phyloP scores from a whole-genome alignment of 1,140 invertebrate species.

The Holcopasites calliopsidis region DNA sequence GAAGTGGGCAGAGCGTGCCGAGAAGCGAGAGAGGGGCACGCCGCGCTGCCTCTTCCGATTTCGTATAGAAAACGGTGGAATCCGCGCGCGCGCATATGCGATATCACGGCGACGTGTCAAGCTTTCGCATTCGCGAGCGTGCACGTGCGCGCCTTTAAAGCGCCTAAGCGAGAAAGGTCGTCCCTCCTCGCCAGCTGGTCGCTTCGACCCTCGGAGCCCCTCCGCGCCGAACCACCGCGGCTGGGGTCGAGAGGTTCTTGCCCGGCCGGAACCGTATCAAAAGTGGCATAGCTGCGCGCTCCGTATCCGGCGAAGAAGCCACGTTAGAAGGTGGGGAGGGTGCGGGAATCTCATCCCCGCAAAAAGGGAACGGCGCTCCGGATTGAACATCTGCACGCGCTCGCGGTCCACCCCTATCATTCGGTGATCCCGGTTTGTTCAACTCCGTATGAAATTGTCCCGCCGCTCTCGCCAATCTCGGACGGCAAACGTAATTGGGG shows the following conservation, averaged over 20 bases:
- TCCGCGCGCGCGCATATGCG: constrained; percentile 54
- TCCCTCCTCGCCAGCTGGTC: constrained; percentile 49
- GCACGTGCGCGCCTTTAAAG: constrained; percentile 60
- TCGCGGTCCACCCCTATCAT: not conserved
- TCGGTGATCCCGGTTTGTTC: not conserved
- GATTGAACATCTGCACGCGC: constrained; percentile 20
- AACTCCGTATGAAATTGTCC: not conserved
- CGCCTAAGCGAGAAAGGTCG: constrained; percentile 60
- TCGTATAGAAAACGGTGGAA: too few relatives aligned
- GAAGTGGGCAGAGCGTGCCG: constrained; percentile 33
- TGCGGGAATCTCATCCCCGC: constrained; percentile 41
- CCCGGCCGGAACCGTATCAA: constrained; percentile 61
- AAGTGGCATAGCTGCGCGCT: constrained; percentile 54
- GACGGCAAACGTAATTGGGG: not conserved
- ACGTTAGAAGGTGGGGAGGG: constrained; percentile 49
- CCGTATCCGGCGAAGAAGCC: constrained; percentile 29
- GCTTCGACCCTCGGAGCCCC: constrained; percentile 49
- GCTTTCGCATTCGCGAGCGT: constrained; percentile 38
- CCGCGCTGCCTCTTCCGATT: constrained; percentile 55
- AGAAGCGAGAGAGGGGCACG: not conserved
- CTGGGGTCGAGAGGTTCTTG: constrained; percentile 62
- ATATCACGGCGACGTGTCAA: constrained; percentile 63
- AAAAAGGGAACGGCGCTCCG: constrained; percentile 35
- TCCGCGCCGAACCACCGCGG: constrained; percentile 44
- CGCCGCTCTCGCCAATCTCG: too few relatives aligned